Conservation (phyloP, 2,888 invertebrate genomes). For the Macrosiphum euphorbiae region DNA sequence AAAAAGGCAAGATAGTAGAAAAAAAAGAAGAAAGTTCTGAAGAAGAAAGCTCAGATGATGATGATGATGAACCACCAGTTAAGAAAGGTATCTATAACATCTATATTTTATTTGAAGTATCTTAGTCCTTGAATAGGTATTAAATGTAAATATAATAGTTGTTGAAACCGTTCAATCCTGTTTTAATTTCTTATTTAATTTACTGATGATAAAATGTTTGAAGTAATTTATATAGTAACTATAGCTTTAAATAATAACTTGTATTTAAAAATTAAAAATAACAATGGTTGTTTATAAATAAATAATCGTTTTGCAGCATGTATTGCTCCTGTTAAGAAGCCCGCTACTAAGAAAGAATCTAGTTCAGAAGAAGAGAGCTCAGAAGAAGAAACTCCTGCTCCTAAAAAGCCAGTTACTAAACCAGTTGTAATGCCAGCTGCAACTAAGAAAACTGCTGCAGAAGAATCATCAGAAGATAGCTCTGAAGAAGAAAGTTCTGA, state of each 20-base stretch:
- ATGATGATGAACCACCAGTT: conserved; percentile 68
- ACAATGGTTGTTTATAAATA: neutral
- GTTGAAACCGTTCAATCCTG: neutral
- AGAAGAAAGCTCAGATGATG: conserved; percentile 71
- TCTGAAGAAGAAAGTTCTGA: conserved; percentile 29
- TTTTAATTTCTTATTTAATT: no score
- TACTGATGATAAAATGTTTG: no score
- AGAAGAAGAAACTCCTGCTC: conserved; percentile 68
- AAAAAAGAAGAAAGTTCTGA: conserved; percentile 71
- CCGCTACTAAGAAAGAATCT: conserved; percentile 67
- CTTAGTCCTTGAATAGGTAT: neutral
- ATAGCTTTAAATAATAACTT: no score
- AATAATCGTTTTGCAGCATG: conserved; percentile 27
- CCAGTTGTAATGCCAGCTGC: conserved; percentile 69
- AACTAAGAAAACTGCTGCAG: conserved; percentile 70
- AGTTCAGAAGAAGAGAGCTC: conserved; percentile 67
- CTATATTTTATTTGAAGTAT: neutral
- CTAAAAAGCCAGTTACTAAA: conserved; percentile 66
- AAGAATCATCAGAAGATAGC: conserved; percentile 72
- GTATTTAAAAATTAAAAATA: no score
- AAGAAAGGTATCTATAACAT: conserved; percentile 35
- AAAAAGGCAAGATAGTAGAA: conserved; percentile 66
- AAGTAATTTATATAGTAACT: no score
- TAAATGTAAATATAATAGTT: neutral
- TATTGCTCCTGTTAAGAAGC: conserved; percentile 12